Evolutionary conservation across 1,140 invertebrate genomes (phyloP), one percentile per base, ranked within the genome.

Genomic region (Heliconius hermathena): DNA sequence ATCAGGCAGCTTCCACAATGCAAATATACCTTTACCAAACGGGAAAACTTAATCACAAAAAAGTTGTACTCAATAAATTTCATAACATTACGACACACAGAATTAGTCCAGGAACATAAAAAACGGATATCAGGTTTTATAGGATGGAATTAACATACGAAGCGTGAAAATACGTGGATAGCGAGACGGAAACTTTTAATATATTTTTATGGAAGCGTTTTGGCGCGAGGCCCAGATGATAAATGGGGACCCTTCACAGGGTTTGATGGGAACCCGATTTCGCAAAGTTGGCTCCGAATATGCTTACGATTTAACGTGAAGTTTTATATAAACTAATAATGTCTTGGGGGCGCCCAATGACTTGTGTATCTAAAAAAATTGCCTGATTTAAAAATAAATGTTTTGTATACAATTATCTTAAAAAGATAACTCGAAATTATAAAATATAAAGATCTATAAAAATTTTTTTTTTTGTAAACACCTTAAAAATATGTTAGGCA

Each of bases 121-220:
- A 84, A 82, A 74, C 72, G 85, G 88, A 86, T 89, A 88, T 87
- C 85, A 83, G 87, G 83, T 82, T 91, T 92, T 91, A 91, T 84
- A 85, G 84, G 80, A 84, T 79, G 78, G 84, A 91, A 93, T 91
- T 93, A 93, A 89, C 91, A 91, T 93, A 93, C 85, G 90, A 88
- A 86, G 87, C 89, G 89, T 85, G 85, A 85, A 84, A 88, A 85
- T 84, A 82, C 82, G 78, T 79, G 84, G 77, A 86, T 86, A 81
- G 85, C 84, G 87, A 82, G 83, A 85, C 82, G 85, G 82, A 87
- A 91, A 92, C 81, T 89, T 90, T 90, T 93, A 90, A 91, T 93
- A 91, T 89, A 90, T 91, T 93, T 93, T 93, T 91, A 93, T 90
- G 89, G 89, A 91, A 91, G 83, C 88, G 80, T 90, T 90, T 87